Evolutionary conservation across 2,888 invertebrate species (phyloP).

Genomic region (Phyto melanocephala): DNA sequence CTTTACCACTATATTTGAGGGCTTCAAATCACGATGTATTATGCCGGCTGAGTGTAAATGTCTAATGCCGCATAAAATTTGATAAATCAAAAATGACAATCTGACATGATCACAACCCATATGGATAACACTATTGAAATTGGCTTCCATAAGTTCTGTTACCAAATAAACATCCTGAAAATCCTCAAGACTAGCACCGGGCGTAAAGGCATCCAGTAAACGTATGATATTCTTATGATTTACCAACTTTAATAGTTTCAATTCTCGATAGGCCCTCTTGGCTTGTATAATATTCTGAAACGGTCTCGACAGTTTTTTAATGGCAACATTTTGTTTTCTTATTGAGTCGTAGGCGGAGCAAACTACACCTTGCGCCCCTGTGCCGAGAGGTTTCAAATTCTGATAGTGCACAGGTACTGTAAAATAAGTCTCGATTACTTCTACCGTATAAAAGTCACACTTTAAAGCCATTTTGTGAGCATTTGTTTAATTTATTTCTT

Average conservation of each 20-base stretch:
- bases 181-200: conserved; percentile 96
- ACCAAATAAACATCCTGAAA: conserved; percentile 99
- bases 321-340: conserved; percentile 97
- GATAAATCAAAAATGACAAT: conserved; percentile 99
- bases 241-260: conserved; percentile 99
- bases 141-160: conserved; percentile 99
- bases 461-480: neutral
- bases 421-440: conserved; percentile 32
- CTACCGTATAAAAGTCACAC: conserved; percentile 21
- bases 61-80: conserved; percentile 99
- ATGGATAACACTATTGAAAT: conserved; percentile 99
- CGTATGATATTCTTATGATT: conserved; percentile 99
- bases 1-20: conserved; percentile 99
- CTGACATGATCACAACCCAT: conserved; percentile 99
- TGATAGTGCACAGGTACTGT: conserved; percentile 47
- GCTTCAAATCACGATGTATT: conserved; percentile 99
- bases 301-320: conserved; percentile 98
- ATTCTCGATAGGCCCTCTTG: conserved; percentile 99
- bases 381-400: conserved; percentile 31
- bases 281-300: conserved; percentile 99
- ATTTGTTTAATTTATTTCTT: too few relatives aligned
- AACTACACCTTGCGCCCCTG: conserved; percentile 51
- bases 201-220: conserved; percentile 98
- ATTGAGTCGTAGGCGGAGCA: conserved; percentile 97
- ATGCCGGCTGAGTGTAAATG: conserved; percentile 99